Conservation (phyloP, 2,113 vertebrate genomes). For the Tilapia sparmanii region DNA sequence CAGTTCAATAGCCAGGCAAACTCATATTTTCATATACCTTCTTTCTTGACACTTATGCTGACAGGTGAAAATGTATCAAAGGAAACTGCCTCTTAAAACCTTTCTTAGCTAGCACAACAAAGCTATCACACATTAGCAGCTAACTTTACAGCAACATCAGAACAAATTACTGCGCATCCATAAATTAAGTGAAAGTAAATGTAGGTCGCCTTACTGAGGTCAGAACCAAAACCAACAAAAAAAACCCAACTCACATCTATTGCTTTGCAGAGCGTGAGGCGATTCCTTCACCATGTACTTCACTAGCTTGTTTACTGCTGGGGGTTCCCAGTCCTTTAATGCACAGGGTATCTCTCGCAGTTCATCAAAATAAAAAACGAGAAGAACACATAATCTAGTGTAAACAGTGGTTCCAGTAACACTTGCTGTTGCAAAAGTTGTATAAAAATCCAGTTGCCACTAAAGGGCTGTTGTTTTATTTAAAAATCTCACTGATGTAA, state of each 20-base stretch:
- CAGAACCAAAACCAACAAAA: not conserved
- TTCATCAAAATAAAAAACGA: not conserved
- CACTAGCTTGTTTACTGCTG: not conserved
- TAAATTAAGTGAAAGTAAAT: not conserved
- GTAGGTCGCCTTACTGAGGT: accelerated
- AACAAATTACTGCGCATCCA: not conserved
- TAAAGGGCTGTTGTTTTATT: not conserved
- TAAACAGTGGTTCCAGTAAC: not conserved
- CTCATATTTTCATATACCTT: not conserved
- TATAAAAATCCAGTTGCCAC: not conserved
- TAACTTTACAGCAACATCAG: not conserved
- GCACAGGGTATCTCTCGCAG: not conserved
- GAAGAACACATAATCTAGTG: not conserved
- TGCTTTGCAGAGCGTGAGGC: not conserved
- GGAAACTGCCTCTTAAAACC: not conserved
- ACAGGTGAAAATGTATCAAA: not conserved
- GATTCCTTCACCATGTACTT: not conserved
- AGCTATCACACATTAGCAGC: not conserved
- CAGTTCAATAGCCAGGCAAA: not conserved
- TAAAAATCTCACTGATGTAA: not conserved
- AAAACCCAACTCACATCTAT: accelerated
- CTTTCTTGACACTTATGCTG: not conserved
- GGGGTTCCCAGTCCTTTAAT: not conserved
- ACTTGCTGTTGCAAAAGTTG: not conserved
- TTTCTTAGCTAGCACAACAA: not conserved